Evolutionary conservation across 1,140 invertebrate species (phyloP).

Genomic region (Rhopalosiphum maidis): DNA sequence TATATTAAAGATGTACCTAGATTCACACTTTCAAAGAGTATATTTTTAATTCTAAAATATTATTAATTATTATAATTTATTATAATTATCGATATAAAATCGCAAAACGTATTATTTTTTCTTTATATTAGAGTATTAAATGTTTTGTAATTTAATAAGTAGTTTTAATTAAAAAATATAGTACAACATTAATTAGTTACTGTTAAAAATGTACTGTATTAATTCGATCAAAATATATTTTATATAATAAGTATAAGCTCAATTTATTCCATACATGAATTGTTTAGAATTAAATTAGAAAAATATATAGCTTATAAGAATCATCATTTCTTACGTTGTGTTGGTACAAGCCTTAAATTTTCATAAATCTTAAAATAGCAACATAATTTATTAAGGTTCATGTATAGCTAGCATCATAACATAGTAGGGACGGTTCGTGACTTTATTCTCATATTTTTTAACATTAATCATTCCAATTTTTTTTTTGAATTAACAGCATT

Average conservation of each 20-base stretch:
- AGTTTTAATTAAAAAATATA: neutral
- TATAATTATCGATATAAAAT: neutral
- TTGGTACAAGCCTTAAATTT: slow-evolving; percentile 36
- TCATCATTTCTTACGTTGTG: slow-evolving; percentile 15
- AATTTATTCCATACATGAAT: neutral
- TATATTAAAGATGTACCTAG: neutral
- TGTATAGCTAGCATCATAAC: neutral
- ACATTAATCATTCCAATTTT: slow-evolving; percentile 17
- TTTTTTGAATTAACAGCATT: neutral
- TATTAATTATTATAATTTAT: neutral
- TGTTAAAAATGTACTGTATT: too few relatives aligned
- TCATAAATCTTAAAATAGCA: slow-evolving; percentile 36
- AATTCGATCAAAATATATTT: neutral
- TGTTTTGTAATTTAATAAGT: too few relatives aligned
- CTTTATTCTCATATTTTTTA: slow-evolving; percentile 2
- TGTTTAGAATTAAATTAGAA: neutral
- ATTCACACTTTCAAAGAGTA: neutral
- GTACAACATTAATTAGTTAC: neutral
- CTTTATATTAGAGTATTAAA: too few relatives aligned
- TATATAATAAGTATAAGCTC: neutral
- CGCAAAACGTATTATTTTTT: neutral
- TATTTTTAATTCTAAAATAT: neutral
- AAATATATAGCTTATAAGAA: neutral
- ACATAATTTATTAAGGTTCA: slow-evolving; percentile 33
- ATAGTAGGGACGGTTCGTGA: neutral